These are phyloP conservation scores for Nebria ingens DNA, from an alignment of 1,140 invertebrate species.

Conservation along the genomic window DNA sequence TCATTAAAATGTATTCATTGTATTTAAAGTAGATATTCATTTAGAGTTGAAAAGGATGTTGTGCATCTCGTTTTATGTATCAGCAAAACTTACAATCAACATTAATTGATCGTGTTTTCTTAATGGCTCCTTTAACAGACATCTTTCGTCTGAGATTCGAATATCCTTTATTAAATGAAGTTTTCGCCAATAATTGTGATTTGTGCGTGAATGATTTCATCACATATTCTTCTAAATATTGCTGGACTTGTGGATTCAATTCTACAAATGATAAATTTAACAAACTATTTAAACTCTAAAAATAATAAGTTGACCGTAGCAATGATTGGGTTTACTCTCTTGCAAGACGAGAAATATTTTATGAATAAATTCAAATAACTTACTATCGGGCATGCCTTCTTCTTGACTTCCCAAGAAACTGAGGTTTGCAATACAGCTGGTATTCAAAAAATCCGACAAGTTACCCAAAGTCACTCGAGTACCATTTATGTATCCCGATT, in stretches of 20 bases:
- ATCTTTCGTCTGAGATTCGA: conserved; percentile 55
- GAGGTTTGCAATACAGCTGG: conserved; percentile 91
- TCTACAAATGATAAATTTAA: conserved; percentile 36
- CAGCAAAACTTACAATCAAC: conserved; percentile 56
- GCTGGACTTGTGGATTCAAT: conserved; percentile 70
- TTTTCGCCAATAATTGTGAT: conserved; percentile 48
- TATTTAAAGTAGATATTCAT: conserved; percentile 6
- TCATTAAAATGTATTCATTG: conserved; percentile 15
- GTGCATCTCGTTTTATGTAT: neutral
- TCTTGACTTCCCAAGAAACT: conserved; percentile 89
- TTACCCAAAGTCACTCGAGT: conserved; percentile 88
- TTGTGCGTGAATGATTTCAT: conserved; percentile 66
- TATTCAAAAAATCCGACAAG: conserved; percentile 85
- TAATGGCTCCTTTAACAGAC: conserved; percentile 77
- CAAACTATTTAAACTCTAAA: neutral
- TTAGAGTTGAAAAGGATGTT: too few relatives aligned
- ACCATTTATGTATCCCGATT: conserved; percentile 97
- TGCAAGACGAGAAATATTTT: conserved; percentile 3
- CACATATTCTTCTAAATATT: conserved; percentile 80
- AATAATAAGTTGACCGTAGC: too few relatives aligned
- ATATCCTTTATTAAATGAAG: conserved; percentile 38
- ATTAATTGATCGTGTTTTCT: conserved; percentile 77
- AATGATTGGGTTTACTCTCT: too few relatives aligned
- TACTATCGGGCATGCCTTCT: conserved; percentile 76
- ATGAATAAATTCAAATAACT: conserved; percentile 26